Evolutionary conservation across 1,140 invertebrate genomes (phyloP).

Genomic region (Thaumatotibia leucotreta): DNA sequence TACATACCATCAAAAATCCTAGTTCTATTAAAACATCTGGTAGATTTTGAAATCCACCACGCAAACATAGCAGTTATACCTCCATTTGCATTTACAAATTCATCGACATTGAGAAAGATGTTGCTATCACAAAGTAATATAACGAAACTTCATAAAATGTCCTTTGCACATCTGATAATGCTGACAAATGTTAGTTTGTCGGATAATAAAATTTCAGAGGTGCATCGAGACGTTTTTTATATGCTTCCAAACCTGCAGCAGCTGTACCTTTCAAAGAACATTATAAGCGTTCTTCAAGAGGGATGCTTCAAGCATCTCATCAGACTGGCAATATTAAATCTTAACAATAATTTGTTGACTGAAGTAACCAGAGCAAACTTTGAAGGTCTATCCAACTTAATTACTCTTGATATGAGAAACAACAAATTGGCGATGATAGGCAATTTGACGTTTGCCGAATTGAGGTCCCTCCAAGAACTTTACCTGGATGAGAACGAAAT

Average conservation of each 20-base stretch:
- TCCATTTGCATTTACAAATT: conserved; percentile 84
- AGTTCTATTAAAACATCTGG: conserved; percentile 80
- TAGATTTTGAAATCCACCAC: conserved; percentile 82
- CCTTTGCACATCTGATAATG: conserved; percentile 82
- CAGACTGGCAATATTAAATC: conserved; percentile 81
- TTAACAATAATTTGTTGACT: conserved; percentile 83
- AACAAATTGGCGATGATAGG: conserved; percentile 85
- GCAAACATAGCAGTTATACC: conserved; percentile 82
- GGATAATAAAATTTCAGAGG: conserved; percentile 83
- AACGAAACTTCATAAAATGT: conserved; percentile 78
- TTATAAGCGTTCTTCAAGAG: conserved; percentile 83
- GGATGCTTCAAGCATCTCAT: conserved; percentile 83
- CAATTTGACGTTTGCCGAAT: conserved; percentile 84
- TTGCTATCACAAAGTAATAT: conserved; percentile 83
- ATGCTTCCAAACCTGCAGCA: conserved; percentile 81
- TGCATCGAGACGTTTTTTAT: conserved; percentile 84
- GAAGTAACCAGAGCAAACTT: conserved; percentile 84
- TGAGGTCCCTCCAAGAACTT: conserved; percentile 83
- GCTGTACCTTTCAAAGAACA: conserved; percentile 83
- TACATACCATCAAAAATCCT: conserved; percentile 84
- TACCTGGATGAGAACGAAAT: conserved; percentile 84
- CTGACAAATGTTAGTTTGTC: conserved; percentile 82
- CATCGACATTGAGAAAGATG: conserved; percentile 82
- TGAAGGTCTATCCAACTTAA: conserved; percentile 81
- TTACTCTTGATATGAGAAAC: conserved; percentile 81